These are phyloP conservation scores for Synanthedon tipuliformis DNA, from an alignment of 2,888 invertebrate genomes.

Conservation along the genomic window DNA sequence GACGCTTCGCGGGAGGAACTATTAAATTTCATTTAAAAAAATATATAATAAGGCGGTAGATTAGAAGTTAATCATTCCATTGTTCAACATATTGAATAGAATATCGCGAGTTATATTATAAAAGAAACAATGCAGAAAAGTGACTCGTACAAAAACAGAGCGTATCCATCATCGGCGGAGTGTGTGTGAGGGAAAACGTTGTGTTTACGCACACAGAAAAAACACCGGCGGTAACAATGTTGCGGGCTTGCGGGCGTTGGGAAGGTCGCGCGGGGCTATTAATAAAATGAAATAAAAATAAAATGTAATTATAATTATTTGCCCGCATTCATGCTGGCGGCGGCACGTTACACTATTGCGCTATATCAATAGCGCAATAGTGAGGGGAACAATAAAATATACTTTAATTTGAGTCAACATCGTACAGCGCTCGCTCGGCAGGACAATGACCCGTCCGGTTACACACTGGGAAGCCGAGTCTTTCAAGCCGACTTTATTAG, in stretches of 20 bases:
- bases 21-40: constrained; percentile 15
- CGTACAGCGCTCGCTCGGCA: constrained; percentile 18
- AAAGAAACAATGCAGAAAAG: constrained; percentile 3
- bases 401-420: constrained; percentile 57
- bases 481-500: neutral
- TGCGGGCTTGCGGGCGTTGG: constrained; percentile 14
- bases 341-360: constrained; percentile 25
- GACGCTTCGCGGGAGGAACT: neutral
- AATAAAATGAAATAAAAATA: constrained; percentile 54
- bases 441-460: constrained; percentile 26
- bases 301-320: constrained; percentile 65
- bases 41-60: constrained; percentile 32
- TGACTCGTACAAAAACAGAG: neutral
- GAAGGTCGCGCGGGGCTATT: constrained; percentile 33
- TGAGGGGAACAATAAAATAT: constrained; percentile 66
- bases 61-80: constrained; percentile 39
- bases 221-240: constrained; percentile 22
- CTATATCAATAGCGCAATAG: constrained; percentile 49
- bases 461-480: constrained; percentile 18
- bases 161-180: neutral
- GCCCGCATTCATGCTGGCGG: constrained; percentile 56
- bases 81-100: constrained; percentile 32
- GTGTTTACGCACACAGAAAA: constrained; percentile 7
- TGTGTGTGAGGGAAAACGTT: constrained; percentile 1
- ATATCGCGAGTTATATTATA: constrained; percentile 21